Conservation (phyloP, 2,888 invertebrate genomes). For the Tachina lurida region DNA sequence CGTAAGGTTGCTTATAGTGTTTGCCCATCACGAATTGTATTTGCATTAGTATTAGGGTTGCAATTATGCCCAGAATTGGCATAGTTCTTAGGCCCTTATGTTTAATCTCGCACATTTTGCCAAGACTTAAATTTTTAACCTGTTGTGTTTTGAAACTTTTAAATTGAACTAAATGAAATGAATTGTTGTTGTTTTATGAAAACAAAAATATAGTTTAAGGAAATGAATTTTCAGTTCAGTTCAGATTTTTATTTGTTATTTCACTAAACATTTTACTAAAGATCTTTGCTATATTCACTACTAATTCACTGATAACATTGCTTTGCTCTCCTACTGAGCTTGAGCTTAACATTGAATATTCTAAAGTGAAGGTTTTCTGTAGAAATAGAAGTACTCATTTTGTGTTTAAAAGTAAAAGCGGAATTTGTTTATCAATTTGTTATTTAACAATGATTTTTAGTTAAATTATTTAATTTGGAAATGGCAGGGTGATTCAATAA, state of each 20-base stretch:
- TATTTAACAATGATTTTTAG: neutral
- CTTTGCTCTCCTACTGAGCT: conserved; percentile 41
- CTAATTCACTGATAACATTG: conserved; percentile 55
- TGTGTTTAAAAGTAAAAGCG: neutral
- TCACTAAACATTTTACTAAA: conserved; percentile 32
- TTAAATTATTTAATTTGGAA: neutral
- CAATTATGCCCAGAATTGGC: neutral
- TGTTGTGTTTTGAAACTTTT: neutral
- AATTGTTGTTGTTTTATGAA: neutral
- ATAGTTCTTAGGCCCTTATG: neutral
- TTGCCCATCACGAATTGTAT: conserved; percentile 1
- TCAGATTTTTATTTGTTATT: conserved; percentile 13
- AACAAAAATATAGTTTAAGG: conserved; percentile 23
- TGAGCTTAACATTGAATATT: conserved; percentile 68
- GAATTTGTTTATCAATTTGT: conserved; percentile 17
- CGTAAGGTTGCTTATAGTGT: conserved; percentile 44
- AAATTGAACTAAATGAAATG: conserved; percentile 22
- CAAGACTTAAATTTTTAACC: neutral
- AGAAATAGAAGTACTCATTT: conserved; percentile 13
- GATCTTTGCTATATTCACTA: conserved; percentile 30
- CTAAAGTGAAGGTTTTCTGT: conserved; percentile 42
- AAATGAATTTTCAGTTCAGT: conserved; percentile 28
- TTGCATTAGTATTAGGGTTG: neutral
- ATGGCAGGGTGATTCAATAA: conserved; percentile 20
- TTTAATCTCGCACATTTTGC: neutral